Conservation (phyloP, 1,140 invertebrate species). For the Lepidurus couesii region DNA sequence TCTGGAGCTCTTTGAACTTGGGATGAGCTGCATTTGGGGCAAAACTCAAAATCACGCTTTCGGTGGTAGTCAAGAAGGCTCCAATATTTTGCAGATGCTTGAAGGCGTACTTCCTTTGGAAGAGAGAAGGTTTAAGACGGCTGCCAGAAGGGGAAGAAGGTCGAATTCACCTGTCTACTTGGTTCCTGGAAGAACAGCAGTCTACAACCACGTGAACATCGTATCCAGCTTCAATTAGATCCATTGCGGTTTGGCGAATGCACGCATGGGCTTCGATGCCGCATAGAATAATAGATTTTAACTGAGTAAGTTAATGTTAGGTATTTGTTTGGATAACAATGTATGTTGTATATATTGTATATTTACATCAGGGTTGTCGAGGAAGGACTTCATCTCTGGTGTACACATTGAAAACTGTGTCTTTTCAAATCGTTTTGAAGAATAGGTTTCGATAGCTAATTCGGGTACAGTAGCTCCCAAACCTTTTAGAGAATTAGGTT, state of each 20-base stretch:
- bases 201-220: slow-evolving; percentile 61
- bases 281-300: slow-evolving; percentile 55
- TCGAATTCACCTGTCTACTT: slow-evolving; percentile 52
- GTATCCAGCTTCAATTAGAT: slow-evolving; percentile 51
- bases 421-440: slow-evolving; percentile 51
- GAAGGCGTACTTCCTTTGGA: slow-evolving; percentile 47
- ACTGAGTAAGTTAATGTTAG: slow-evolving; percentile 35
- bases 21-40: slow-evolving; percentile 54
- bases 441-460: slow-evolving; percentile 48
- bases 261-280: slow-evolving; percentile 65
- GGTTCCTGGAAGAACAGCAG: slow-evolving; percentile 54
- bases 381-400: slow-evolving; percentile 48
- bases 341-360: not conserved
- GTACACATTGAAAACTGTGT: slow-evolving; percentile 58
- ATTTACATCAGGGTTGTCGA: slow-evolving; percentile 36
- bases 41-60: slow-evolving; percentile 55
- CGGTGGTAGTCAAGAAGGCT: slow-evolving; percentile 57
- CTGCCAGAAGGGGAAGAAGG: not conserved
- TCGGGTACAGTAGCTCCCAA: slow-evolving; percentile 57
- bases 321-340: not conserved
- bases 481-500: slow-evolving; percentile 44
- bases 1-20: slow-evolving; percentile 56
- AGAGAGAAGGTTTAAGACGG: not conserved
- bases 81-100: slow-evolving; percentile 55
- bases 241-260: slow-evolving; percentile 55